Conservation (phyloP, 2,797 vertebrate genomes). For the Perodicticus potto region DNA sequence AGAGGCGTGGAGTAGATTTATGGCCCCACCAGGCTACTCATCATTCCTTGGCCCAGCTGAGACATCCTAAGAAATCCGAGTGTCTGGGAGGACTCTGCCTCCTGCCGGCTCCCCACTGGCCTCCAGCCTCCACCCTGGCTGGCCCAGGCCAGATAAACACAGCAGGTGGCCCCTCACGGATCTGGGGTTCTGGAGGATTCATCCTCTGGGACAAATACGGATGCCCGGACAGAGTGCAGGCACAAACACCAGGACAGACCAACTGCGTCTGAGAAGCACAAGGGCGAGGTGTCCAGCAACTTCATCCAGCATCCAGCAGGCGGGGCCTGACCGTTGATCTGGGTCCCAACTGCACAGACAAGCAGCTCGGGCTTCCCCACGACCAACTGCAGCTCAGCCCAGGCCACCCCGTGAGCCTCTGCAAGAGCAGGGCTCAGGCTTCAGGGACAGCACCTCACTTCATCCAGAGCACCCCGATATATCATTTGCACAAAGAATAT, state of each 20-base stretch:
- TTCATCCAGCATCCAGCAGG: accelerated
- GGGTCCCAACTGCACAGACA: too few species aligned
- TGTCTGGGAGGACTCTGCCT: neutral
- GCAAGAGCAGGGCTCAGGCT: neutral
- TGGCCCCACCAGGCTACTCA: accelerated
- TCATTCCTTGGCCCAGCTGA: neutral
- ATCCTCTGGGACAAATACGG: neutral
- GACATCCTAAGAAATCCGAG: neutral
- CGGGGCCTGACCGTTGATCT: neutral
- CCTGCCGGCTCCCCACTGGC: neutral
- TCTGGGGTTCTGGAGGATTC: neutral
- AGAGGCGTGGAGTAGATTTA: neutral
- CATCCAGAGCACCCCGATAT: neutral
- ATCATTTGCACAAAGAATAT: neutral
- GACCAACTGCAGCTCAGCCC: too few species aligned
- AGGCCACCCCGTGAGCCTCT: neutral
- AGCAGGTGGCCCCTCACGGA: neutral
- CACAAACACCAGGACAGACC: neutral
- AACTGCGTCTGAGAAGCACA: neutral
- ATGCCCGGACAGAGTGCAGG: neutral
- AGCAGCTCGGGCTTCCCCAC: too few species aligned
- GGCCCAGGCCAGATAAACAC: neutral
- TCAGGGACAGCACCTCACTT: neutral
- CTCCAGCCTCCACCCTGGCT: constrained; percentile 1
- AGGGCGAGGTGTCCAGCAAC: too few species aligned